Base-by-base conservation (phyloP, 1,140 invertebrate genomes). In the Rhyzopertha dominica region DNA sequence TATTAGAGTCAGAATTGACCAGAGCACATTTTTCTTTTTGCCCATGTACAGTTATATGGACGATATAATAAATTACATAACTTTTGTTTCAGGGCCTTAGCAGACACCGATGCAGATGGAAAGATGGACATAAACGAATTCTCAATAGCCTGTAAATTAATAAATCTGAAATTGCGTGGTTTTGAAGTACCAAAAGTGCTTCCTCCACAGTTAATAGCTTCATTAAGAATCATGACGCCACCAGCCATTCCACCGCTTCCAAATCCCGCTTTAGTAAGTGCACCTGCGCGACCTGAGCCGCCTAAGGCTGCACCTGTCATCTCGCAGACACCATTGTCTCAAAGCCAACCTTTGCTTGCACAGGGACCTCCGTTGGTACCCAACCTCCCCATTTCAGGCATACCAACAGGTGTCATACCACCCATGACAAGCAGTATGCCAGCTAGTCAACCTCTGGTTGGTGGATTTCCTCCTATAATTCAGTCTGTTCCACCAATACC, bases 61-160 rank as follows among this genome's bases (percentile, higher is more conserved):
- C n/a, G n/a, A n/a, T n/a, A n/a, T n/a, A n/a, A n/a, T n/a, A n/a
- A n/a, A n/a, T n/a, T n/a, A n/a, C n/a, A n/a, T n/a, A n/a, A n/a
- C 2, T 35, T 25, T 32, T 28, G 45, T 70, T 72, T 34, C 59
- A 93, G 90, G 90, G 76, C 77, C 30, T 69, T 99, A 29, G 92
- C 95, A 12, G 95, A 99, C 71, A 87, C 91, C 36, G 93, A 98
- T 73, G 81, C 85, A 28, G 95, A 99, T 82, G 95, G 95, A 0
- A 92, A 90, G 74, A 87, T 99, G 82, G 89, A 98, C 68, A 81
- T 92, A 32, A 87, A 87, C 62, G 95, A 99, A 71, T 99, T 98
- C 68, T 93, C 90, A 36, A 95, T 98, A 58, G 95, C 95, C 32
- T 96, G 95, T 72, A 95, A 96, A 78, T 76, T 98, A 30, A 98